Evolutionary conservation across 1,140 invertebrate species (phyloP), one percentile per base, ranked within the genome.

Genomic region (Penaeus vannamei): DNA sequence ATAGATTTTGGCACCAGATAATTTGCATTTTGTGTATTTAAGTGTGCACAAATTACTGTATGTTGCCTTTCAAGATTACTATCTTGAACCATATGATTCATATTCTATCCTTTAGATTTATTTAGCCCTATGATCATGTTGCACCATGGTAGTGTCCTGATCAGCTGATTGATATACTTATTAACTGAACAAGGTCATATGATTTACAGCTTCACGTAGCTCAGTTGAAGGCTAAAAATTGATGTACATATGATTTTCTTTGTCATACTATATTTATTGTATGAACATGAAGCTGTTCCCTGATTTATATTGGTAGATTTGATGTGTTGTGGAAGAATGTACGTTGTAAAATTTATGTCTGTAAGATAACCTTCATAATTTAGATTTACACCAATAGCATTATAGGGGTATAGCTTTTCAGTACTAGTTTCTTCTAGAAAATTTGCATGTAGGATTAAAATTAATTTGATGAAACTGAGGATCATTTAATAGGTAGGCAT

Each of bases 1-100:
- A 46, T 89, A 89, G 87, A 84, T 77, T 89, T 85, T 89, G 87
- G 87, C 87, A 89, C 87, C 46, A 59, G 64, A 60, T 84, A 79
- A 77, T 84, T 89, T 76, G 62, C 36, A 64, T 64, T 61, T 89
- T 89, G 81, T 89, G 81, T 89, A 84, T 84, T 89, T 20, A 60
- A 84, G 29, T 84, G 87, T 84, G 82, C 87, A 89, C 81, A 89
- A 84, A 89, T 84, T 77, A 61, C 62, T 89, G 79, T 82, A 53
- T 89, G 20, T 60, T 89, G 46, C 72, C 42, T 79, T 77, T 89
- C 87, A 84, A 80, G 80, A 66, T 77, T 81, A 46, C 62, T 64
- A 12, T 79, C 61, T 82, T 84, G 53, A 62, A 79, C 53, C 53
- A 84, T 87, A 81, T 59, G 77, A 77, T 85, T 87, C 36, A 83